phyloP scores from a whole-genome alignment of 2,113 vertebrate species.

The Paralichthys olivaceus region DNA sequence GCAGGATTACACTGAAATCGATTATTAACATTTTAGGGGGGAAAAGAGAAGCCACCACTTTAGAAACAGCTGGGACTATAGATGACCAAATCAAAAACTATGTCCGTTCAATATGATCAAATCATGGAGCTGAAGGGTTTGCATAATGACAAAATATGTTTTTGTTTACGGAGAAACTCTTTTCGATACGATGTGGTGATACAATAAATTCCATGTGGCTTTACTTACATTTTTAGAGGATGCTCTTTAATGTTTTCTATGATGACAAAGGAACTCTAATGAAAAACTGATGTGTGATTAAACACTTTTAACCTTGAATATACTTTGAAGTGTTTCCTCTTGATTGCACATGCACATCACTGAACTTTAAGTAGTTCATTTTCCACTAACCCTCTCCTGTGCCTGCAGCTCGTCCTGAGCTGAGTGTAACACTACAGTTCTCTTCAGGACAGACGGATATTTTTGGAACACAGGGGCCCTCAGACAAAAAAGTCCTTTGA shows the following conservation, averaged over 20 bases:
- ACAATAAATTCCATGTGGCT: not conserved
- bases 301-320: not conserved
- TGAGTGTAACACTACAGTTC: not conserved
- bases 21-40: constrained; percentile 13
- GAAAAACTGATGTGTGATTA: constrained; percentile 1
- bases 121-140: not conserved
- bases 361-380: not conserved
- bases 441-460: constrained; percentile 5
- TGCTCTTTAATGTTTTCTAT: not conserved
- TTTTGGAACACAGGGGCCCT: constrained; percentile 2
- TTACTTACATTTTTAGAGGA: not conserved
- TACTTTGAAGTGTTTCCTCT: not conserved
- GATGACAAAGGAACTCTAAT: not conserved
- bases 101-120: not conserved
- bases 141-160: not conserved
- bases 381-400: not conserved
- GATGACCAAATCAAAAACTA: constrained; percentile 11
- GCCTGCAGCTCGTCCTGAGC: constrained; percentile 2
- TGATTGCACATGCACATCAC: constrained; percentile 1
- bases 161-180: not conserved
- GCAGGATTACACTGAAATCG: constrained; percentile 23
- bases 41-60: not conserved
- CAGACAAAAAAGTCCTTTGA: constrained; percentile 2
- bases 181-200: not conserved
- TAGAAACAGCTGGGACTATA: not conserved